phyloP scores from a whole-genome alignment of 1,140 invertebrate species.

The Aphelenchoides fujianensis region DNA sequence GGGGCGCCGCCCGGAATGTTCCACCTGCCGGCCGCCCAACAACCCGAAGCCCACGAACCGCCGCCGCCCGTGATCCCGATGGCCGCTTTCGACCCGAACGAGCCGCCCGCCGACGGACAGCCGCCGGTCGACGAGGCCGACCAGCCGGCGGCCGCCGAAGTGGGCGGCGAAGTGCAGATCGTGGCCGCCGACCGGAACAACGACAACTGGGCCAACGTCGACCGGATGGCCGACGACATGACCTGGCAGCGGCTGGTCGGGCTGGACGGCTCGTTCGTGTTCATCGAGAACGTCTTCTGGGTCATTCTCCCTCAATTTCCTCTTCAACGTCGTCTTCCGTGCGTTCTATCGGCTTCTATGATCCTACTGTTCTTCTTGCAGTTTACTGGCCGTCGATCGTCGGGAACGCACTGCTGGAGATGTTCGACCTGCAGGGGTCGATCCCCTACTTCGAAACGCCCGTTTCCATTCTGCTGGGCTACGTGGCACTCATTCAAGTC shows the following conservation, averaged over 20 bases:
- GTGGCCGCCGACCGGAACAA: conserved; percentile 44
- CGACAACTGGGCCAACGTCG: conserved; percentile 74
- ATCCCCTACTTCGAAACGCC: conserved; percentile 73
- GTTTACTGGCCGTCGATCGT: conserved; percentile 94
- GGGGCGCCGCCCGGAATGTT: conserved; percentile 86
- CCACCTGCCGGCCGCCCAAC: neutral
- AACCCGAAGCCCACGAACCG: conserved; percentile 15
- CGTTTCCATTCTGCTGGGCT: conserved; percentile 70
- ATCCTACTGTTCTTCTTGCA: conserved; percentile 66
- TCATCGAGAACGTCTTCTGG: conserved; percentile 96
- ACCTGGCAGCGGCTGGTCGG: conserved; percentile 95
- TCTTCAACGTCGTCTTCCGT: conserved; percentile 81
- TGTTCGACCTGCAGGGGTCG: conserved; percentile 73
- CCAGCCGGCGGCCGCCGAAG: conserved; percentile 36
- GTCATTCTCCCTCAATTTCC: conserved; percentile 90
- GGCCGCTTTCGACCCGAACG: neutral
- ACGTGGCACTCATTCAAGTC: conserved; percentile 72
- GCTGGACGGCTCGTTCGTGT: conserved; percentile 90
- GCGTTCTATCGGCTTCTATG: conserved; percentile 25
- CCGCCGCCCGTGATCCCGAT: neutral
- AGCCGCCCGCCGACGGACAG: neutral
- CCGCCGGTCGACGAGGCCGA: neutral
- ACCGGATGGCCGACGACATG: conserved; percentile 89
- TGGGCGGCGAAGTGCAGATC: conserved; percentile 65
- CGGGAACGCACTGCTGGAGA: conserved; percentile 77